Conservation (phyloP, 2,797 vertebrate genomes). For the Hippoglossus hippoglossus region DNA sequence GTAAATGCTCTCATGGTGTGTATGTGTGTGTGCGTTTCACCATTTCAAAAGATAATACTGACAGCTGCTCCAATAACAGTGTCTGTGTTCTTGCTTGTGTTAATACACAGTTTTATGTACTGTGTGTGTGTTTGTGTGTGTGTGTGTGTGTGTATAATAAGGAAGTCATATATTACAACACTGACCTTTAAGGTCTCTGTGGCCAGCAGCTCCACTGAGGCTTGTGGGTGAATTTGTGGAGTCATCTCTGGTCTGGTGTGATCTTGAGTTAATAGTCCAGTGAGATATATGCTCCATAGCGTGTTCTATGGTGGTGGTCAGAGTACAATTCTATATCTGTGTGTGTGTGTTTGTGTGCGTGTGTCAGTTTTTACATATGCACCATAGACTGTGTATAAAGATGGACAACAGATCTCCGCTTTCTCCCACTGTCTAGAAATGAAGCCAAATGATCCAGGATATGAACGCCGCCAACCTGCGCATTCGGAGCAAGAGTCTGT, state of each 20-base stretch:
- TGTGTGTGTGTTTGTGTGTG: background rate
- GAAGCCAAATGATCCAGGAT: no score
- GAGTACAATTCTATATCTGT: constrained; percentile 1
- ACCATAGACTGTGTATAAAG: background rate
- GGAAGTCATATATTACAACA: background rate
- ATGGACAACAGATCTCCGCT: no score
- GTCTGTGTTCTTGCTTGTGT: background rate
- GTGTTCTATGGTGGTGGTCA: constrained; percentile 4
- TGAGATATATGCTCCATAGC: background rate
- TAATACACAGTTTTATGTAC: background rate
- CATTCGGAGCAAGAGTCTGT: no score
- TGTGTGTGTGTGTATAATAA: background rate
- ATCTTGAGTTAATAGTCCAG: constrained; percentile 33
- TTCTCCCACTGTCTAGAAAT: no score
- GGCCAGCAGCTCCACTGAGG: background rate
- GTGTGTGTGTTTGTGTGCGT: background rate
- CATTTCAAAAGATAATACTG: constrained; percentile 9
- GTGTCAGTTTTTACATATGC: background rate
- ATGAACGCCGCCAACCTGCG: no score
- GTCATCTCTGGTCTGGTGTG: constrained; percentile 9
- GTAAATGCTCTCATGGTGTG: background rate
- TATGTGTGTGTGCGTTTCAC: constrained; percentile 6
- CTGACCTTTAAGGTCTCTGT: no score
- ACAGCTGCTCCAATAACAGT: background rate
- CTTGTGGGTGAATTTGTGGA: constrained; percentile 22